phyloP scores from a whole-genome alignment of 2,797 vertebrate genomes.

The Myotis daubentonii region DNA sequence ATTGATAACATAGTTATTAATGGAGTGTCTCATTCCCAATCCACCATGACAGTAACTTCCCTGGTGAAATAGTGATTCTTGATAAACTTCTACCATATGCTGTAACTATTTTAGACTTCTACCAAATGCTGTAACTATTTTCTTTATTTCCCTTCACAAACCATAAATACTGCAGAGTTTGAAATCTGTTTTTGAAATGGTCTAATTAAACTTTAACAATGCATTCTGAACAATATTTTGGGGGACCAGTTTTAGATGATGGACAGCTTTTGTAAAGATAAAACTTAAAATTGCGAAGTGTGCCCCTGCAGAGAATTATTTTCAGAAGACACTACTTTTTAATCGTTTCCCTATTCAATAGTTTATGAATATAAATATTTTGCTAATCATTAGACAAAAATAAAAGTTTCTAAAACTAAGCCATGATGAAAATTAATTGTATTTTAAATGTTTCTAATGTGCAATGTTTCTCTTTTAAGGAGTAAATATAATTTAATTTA shows the following conservation, averaged over 20 bases:
- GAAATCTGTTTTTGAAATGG: slow-evolving; percentile 42
- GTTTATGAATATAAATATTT: slow-evolving; percentile 72
- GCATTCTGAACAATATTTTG: slow-evolving; percentile 24
- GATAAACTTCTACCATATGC: background rate
- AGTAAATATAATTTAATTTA: slow-evolving; percentile 78
- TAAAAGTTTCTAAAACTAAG: slow-evolving; percentile 27
- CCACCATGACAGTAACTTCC: background rate
- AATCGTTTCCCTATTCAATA: slow-evolving; percentile 45
- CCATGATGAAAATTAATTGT: slow-evolving; percentile 66
- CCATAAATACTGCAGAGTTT: slow-evolving; percentile 44
- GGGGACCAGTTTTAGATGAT: slow-evolving; percentile 40
- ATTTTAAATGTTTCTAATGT: slow-evolving; percentile 73
- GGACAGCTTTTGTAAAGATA: slow-evolving; percentile 60
- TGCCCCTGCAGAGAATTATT: slow-evolving; percentile 52
- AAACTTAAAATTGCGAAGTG: slow-evolving; percentile 65
- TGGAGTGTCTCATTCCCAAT: background rate
- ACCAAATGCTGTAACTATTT: slow-evolving; percentile 20
- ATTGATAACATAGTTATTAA: background rate
- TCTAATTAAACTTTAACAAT: slow-evolving; percentile 54
- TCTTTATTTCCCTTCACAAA: slow-evolving; percentile 64
- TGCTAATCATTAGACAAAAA: slow-evolving; percentile 46
- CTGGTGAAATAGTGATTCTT: background rate
- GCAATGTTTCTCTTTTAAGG: slow-evolving; percentile 63
- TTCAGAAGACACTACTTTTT: slow-evolving; percentile 61
- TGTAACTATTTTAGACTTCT: slow-evolving; percentile 46